Evolutionary conservation across 1,140 invertebrate genomes (phyloP).

Genomic region (Hycleus cichorii): DNA sequence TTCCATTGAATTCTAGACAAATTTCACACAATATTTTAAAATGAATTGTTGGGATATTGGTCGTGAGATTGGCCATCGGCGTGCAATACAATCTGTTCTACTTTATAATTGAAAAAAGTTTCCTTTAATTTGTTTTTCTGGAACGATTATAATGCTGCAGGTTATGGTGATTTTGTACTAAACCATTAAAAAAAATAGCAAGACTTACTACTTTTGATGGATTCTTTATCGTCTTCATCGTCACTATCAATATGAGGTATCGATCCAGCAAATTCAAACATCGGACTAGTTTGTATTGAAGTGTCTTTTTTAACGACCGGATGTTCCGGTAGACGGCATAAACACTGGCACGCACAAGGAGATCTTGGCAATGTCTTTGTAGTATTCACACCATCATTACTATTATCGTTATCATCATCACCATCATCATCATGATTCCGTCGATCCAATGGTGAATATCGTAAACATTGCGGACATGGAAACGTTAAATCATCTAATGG

Average conservation of each 20-base stretch:
- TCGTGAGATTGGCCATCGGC: too few relatives aligned
- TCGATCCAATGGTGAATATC: constrained; percentile 41
- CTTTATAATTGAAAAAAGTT: too few relatives aligned
- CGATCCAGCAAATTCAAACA: constrained; percentile 59
- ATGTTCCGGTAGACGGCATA: constrained; percentile 26
- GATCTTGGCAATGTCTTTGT: background rate
- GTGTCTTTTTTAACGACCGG: constrained; percentile 34
- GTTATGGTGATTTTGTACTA: too few relatives aligned
- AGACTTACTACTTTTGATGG: constrained; percentile 37
- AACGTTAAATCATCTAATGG: constrained; percentile 58
- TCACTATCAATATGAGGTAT: constrained; percentile 66
- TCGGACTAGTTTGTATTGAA: constrained; percentile 45
- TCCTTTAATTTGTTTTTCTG: too few relatives aligned
- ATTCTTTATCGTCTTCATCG: constrained; percentile 54
- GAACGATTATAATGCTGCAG: too few relatives aligned
- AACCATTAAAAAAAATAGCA: too few relatives aligned
- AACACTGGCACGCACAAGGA: constrained; percentile 38
- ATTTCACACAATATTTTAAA: too few relatives aligned
- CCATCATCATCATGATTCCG: constrained; percentile 16
- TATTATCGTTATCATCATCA: constrained; percentile 3
- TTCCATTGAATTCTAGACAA: too few relatives aligned
- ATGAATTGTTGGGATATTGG: too few relatives aligned
- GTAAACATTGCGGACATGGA: constrained; percentile 49
- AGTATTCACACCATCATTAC: constrained; percentile 17
- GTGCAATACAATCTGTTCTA: too few relatives aligned